Percentiles rank a stretch among this genome's conserved stretches.
Evolutionary conservation across 2,888 invertebrate genomes (phyloP).

Genomic region (Nymphalis urticae): DNA sequence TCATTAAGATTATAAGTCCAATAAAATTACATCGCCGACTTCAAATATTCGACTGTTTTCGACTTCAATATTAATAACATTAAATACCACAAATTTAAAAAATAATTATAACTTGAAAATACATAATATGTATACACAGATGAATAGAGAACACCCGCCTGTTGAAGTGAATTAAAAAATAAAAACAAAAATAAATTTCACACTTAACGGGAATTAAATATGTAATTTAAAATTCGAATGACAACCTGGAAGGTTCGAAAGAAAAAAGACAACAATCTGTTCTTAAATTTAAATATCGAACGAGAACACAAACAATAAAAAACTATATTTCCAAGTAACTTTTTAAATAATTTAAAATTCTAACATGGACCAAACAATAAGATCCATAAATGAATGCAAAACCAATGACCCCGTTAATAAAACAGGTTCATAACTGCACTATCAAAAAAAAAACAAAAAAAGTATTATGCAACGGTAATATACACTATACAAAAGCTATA

Average conservation of each 20-base stretch:
- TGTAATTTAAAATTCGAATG: conserved; percentile 1
- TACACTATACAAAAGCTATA: neutral
- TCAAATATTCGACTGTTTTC: no score
- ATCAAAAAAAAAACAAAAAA: conserved; percentile 36
- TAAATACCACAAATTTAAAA: no score
- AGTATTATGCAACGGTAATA: conserved; percentile 18
- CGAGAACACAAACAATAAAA: neutral
- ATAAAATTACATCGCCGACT: no score
- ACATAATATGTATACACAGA: no score
- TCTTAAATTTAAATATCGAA: conserved; percentile 1
- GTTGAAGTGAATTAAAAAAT: no score
- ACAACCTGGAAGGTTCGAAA: neutral
- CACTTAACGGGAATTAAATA: neutral
- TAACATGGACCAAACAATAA: neutral
- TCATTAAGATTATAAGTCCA: no score
- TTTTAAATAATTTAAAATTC: conserved; percentile 1
- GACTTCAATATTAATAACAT: no score
- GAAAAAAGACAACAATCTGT: neutral
- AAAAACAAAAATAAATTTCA: neutral
- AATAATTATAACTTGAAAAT: no score
- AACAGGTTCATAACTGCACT: conserved; percentile 35
- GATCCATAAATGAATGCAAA: conserved; percentile 1
- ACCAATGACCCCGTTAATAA: conserved; percentile 36
- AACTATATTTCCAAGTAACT: no score
- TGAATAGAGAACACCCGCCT: no score